These are phyloP conservation scores for Dryomyza anilis DNA, from an alignment of 2,888 invertebrate species.

Conservation along the genomic window DNA sequence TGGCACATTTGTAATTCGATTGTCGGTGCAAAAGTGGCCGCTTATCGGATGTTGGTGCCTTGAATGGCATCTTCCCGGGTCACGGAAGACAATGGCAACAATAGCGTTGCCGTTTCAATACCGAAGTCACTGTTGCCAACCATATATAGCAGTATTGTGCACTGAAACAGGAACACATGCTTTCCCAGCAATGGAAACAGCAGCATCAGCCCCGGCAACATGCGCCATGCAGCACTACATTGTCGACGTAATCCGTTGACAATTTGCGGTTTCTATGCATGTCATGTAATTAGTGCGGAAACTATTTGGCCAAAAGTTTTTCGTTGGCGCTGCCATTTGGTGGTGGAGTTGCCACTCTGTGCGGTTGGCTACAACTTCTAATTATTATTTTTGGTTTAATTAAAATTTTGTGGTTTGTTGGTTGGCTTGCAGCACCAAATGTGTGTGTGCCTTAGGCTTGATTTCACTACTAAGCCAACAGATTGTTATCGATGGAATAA, in stretches of 20 bases:
- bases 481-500: too few relatives aligned
- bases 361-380: not conserved
- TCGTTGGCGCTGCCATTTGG: not conserved
- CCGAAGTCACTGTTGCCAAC: too few relatives aligned
- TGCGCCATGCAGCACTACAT: not conserved
- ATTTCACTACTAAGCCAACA: too few relatives aligned
- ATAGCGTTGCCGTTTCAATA: too few relatives aligned
- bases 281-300: not conserved
- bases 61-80: too few relatives aligned
- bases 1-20: too few relatives aligned
- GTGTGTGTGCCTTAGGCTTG: too few relatives aligned
- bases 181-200: not conserved
- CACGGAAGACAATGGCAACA: too few relatives aligned
- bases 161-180: too few relatives aligned
- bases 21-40: too few relatives aligned
- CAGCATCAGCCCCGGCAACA: not conserved
- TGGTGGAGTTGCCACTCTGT: not conserved
- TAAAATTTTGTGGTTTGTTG: conserved; percentile 27
- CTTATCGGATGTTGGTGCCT: too few relatives aligned
- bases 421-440: not conserved
- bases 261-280: conserved; percentile 3
- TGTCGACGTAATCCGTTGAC: conserved; percentile 2
- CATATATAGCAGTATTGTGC: too few relatives aligned
- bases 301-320: conserved; percentile 2
- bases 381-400: conserved; percentile 25